These are phyloP conservation scores for Macrobrachium nipponense DNA, from an alignment of 1,140 invertebrate genomes.

Conservation along the genomic window DNA sequence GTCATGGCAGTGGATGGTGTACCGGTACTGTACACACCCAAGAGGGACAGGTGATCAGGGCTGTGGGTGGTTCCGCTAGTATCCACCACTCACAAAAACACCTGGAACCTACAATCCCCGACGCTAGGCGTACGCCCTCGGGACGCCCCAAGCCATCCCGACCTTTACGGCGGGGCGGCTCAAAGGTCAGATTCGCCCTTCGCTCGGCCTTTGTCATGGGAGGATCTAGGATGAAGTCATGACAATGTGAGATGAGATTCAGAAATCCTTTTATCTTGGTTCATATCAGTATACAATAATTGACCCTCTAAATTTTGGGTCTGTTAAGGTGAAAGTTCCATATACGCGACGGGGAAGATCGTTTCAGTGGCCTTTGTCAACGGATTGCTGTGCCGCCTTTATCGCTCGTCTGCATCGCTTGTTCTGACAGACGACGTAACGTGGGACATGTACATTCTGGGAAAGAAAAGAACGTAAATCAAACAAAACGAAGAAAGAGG, in stretches of 20 bases:
- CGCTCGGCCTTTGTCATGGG: neutral
- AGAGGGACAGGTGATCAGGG: slow-evolving; percentile 39
- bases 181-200: neutral
- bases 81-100: slow-evolving; percentile 4
- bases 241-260: slow-evolving; percentile 38
- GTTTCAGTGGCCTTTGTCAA: no score
- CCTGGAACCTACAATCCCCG: slow-evolving; percentile 5
- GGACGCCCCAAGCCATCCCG: neutral
- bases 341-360: neutral
- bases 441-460: neutral
- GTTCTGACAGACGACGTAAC: no score
- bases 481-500: neutral
- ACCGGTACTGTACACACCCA: slow-evolving; percentile 33
- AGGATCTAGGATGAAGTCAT: neutral
- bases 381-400: no score
- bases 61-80: slow-evolving; percentile 31
- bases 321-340: slow-evolving; percentile 37
- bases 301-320: slow-evolving; percentile 45
- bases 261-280: slow-evolving; percentile 35
- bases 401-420: no score
- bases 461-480: neutral
- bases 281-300: slow-evolving; percentile 54
- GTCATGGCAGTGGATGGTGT: neutral
- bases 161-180: neutral
- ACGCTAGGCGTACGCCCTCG: neutral